Evolutionary conservation across 2,888 invertebrate genomes (phyloP), one percentile per base, ranked within the genome.

Genomic region (Dryomyza anilis): DNA sequence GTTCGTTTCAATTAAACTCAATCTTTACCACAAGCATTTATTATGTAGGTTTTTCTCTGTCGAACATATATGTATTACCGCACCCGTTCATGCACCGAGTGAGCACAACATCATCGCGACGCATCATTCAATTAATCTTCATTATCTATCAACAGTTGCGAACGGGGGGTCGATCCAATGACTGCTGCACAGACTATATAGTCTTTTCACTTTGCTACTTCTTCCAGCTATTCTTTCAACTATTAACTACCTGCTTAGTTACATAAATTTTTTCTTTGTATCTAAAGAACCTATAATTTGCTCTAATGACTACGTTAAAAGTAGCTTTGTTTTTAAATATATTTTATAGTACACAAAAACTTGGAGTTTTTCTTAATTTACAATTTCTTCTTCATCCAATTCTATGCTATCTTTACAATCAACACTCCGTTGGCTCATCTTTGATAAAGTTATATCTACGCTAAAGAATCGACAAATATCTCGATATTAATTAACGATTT

Each of bases 61-160:
- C n/a, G n/a, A n/a, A n/a, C n/a, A n/a, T n/a, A n/a, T n/a, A n/a
- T n/a, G n/a, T n/a, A n/a, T n/a, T n/a, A n/a, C n/a, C n/a, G n/a
- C n/a, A n/a, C n/a, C n/a, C n/a, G n/a, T n/a, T n/a, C n/a, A n/a
- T n/a, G n/a, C n/a, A n/a, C n/a, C n/a, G n/a, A n/a, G n/a, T n/a
- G n/a, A n/a, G n/a, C 25, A 52, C 1, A 12, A 25, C 27, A 14
- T 25, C 7, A 52, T n/a, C 27, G 8, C 4, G 16, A 16, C 52
- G 25, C 14, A 14, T 16, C 52, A 25, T 43, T 43, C 57, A 57
- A 57, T 57, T 57, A 39, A 57, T 43, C 57, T 57, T 45, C 57
- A 57, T 57, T 57, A 45, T 16, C 29, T n/a, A n/a, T 45, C 57
- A 45, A 57, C 27, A 43, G 10, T 45, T 25, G 27, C 6, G 48